These are phyloP conservation scores for Drosophila neonasuta DNA, from an alignment of 2,888 invertebrate species.

Conservation along the genomic window DNA sequence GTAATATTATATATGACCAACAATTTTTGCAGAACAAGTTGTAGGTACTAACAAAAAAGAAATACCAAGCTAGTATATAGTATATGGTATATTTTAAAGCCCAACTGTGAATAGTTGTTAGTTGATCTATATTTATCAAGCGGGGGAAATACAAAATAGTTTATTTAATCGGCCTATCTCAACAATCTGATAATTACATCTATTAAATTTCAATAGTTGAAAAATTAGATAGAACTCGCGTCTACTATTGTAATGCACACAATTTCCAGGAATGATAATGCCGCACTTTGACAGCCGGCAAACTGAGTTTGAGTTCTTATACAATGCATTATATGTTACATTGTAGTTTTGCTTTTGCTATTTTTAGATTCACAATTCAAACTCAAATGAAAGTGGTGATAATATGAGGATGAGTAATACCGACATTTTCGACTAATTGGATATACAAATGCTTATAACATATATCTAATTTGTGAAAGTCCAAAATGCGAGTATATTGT, in stretches of 20 bases:
- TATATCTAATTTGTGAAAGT: not conserved
- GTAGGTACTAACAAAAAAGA: too few species aligned
- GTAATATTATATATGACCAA: too few species aligned
- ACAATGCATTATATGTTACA: not conserved
- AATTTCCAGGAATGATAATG: slow-evolving; percentile 7
- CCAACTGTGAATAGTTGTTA: not conserved
- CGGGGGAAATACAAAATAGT: not conserved
- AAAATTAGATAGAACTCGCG: slow-evolving; percentile 1
- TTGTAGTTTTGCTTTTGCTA: not conserved
- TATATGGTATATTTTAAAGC: not conserved
- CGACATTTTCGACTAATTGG: not conserved
- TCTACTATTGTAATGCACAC: slow-evolving; percentile 3
- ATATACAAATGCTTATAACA: not conserved
- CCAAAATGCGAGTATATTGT: not conserved
- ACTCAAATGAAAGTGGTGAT: not conserved
- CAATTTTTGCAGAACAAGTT: too few species aligned
- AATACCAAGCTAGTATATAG: not conserved
- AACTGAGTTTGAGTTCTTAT: not conserved
- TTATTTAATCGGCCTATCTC: slow-evolving; percentile 1
- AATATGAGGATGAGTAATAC: not conserved
- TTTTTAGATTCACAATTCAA: not conserved
- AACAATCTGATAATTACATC: slow-evolving; percentile 9
- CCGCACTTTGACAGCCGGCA: not conserved
- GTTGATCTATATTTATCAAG: not conserved
- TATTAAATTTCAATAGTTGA: slow-evolving; percentile 17